Conservation (phyloP, 2,888 invertebrate genomes). For the Pseudolycoriella hygida region DNA sequence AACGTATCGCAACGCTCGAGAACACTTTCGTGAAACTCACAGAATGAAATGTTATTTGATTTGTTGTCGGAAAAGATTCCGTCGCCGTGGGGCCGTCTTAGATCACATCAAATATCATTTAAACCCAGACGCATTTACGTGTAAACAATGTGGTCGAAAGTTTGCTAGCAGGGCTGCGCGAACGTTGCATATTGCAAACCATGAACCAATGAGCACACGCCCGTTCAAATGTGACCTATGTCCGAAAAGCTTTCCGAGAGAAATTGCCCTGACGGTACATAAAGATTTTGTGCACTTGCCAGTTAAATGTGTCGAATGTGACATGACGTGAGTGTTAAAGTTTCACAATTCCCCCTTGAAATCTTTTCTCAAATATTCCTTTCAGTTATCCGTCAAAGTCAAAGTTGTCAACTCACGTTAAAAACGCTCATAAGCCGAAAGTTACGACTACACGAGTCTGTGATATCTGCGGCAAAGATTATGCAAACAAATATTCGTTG, state of each 20-base stretch:
- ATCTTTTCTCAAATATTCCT: not conserved
- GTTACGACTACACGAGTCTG: not conserved
- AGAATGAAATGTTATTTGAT: constrained; percentile 19
- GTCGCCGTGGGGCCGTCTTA: constrained; percentile 21
- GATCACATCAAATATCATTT: constrained; percentile 25
- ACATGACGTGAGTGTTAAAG: too few species aligned
- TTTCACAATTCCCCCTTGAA: too few species aligned
- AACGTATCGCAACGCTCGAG: constrained; percentile 20
- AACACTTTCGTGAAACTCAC: constrained; percentile 22
- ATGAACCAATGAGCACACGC: constrained; percentile 13
- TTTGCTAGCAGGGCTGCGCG: constrained; percentile 18
- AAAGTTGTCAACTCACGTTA: not conserved
- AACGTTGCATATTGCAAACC: constrained; percentile 24
- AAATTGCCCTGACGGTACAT: constrained; percentile 15
- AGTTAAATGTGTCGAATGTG: too few species aligned
- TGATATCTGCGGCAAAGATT: not conserved
- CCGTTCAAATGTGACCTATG: constrained; percentile 23
- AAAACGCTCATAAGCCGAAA: not conserved
- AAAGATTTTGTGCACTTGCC: too few species aligned
- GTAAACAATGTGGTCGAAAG: constrained; percentile 4
- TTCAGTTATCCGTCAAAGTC: not conserved
- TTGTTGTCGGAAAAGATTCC: constrained; percentile 26
- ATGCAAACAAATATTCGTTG: too few species aligned
- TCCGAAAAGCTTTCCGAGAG: constrained; percentile 17
- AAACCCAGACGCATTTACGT: constrained; percentile 19